A percentile compares a stretch with the other conserved stretches of the same genome.
These are phyloP conservation scores for Tiliacea citrago DNA, from an alignment of 2,888 invertebrate genomes.

Conservation along the genomic window DNA sequence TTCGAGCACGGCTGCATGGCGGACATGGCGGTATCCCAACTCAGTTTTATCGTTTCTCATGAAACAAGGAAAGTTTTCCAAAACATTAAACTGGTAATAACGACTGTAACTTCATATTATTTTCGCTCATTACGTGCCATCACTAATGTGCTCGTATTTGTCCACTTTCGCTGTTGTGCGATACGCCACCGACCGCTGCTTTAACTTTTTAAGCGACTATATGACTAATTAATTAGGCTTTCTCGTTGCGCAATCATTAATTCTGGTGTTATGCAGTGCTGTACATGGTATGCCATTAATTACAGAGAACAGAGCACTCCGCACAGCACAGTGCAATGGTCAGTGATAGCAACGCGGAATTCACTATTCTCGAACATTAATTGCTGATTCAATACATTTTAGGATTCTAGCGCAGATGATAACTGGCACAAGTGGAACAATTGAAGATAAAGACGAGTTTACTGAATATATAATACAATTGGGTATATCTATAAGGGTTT, in stretches of 20 bases:
- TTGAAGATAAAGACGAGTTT: neutral
- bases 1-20: neutral
- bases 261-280: slow-evolving; percentile 48
- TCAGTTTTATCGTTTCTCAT: slow-evolving; percentile 25
- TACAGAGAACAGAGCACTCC: slow-evolving; percentile 29
- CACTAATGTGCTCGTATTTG: slow-evolving; percentile 52
- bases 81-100: slow-evolving; percentile 45
- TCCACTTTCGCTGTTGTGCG: slow-evolving; percentile 65
- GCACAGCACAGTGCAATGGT: slow-evolving; percentile 3
- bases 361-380: slow-evolving; percentile 26
- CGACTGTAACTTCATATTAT: slow-evolving; percentile 40
- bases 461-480: neutral
- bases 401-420: slow-evolving; percentile 8
- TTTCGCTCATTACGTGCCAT: slow-evolving; percentile 49
- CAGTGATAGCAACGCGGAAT: slow-evolving; percentile 27
- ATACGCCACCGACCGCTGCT: slow-evolving; percentile 47
- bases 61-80: slow-evolving; percentile 53
- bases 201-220: slow-evolving; percentile 57
- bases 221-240: slow-evolving; percentile 69
- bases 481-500: neutral
- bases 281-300: slow-evolving; percentile 53
- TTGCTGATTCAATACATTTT: slow-evolving; percentile 29
- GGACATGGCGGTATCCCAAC: neutral
- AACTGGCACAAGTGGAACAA: slow-evolving; percentile 2
- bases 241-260: slow-evolving; percentile 62